Evolutionary conservation across 2,888 invertebrate genomes (phyloP).

Genomic region (Eretmocerus hayati): DNA sequence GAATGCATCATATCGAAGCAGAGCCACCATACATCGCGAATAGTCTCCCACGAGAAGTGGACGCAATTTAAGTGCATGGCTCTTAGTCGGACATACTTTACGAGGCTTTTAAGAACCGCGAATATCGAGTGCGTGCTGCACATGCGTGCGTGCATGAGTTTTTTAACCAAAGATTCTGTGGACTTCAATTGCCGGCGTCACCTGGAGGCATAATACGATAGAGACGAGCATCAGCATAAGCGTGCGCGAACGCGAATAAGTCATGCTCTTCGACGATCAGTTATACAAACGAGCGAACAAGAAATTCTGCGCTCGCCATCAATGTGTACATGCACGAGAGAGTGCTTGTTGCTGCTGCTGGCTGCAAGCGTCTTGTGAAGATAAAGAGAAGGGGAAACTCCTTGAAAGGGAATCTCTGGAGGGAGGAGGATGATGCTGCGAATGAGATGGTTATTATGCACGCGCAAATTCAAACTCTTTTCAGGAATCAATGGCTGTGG

Average conservation of each 20-base stretch:
- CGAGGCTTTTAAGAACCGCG: slow-evolving; percentile 16
- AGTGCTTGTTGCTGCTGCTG: no score
- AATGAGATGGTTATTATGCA: slow-evolving; percentile 3
- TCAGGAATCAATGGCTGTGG: no score
- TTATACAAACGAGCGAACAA: slow-evolving; percentile 22
- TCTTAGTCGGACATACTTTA: slow-evolving; percentile 8
- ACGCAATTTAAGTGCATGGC: slow-evolving; percentile 1
- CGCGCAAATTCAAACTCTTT: no score
- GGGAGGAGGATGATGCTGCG: no score
- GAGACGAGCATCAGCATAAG: no score
- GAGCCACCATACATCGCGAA: no score
- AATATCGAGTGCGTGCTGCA: slow-evolving; percentile 2
- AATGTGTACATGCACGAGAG: no score
- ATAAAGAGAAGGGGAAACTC: no score
- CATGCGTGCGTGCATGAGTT: background rate
- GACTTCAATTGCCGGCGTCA: slow-evolving; percentile 6
- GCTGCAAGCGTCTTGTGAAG: no score
- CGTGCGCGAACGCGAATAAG: slow-evolving; percentile 15
- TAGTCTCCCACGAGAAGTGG: background rate
- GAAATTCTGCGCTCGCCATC: background rate
- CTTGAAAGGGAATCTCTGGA: no score
- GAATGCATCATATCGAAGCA: no score
- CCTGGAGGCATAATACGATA: slow-evolving; percentile 11
- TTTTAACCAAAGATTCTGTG: no score
- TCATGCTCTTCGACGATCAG: slow-evolving; percentile 19